Base-by-base conservation (phyloP, 2,113 vertebrate genomes). In the Athene noctua region DNA sequence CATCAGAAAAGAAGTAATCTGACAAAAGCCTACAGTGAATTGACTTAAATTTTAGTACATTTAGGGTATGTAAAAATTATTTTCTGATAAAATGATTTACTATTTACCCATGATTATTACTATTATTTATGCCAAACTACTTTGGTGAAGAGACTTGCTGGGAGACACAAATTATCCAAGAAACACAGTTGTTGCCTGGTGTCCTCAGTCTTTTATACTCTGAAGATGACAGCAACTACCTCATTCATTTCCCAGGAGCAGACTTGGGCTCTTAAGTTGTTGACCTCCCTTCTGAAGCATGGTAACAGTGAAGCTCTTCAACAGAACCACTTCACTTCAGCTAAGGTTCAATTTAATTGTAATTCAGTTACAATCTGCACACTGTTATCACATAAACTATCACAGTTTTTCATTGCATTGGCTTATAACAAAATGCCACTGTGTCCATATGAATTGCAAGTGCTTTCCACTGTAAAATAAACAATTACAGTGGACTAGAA, bases 371-470 rank as follows among this genome's bases (percentile, higher is more conserved):
- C 80, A 87, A 91, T 85, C 61, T 82, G 61, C 2, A 9, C n/a
- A 54, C 47, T 94, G 65, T 94, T 91, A 92, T 38, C 91, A 73
- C 62, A 92, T 75, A 93, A 92, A 87, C 32, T 82, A 54, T 47
- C 80, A 92, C 59, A 93, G 49, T 46, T 77, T 81, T 94, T 82
- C 97, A 85, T 75, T 96, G 87, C 90, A 89, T 61, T 79, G 52
- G 49, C 34, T 91, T 72, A 38, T 38, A 96, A 97, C 46, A 95
- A 93, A 87, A 94, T 73, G 58, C 62, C 57, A 92, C 61, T 92
- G 91, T 92, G 32, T 85, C 84, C 30, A 15, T 68, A 80, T 82
- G 86, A 94, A 95, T 89, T 75, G 88, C 73, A 91, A 95, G 42
- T 73, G 46, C 40, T 75, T 91, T 85, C 63, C 59, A 72, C 62